Base-by-base conservation (phyloP, 2,113 vertebrate genomes). In the Romanogobio albipinnatus region DNA sequence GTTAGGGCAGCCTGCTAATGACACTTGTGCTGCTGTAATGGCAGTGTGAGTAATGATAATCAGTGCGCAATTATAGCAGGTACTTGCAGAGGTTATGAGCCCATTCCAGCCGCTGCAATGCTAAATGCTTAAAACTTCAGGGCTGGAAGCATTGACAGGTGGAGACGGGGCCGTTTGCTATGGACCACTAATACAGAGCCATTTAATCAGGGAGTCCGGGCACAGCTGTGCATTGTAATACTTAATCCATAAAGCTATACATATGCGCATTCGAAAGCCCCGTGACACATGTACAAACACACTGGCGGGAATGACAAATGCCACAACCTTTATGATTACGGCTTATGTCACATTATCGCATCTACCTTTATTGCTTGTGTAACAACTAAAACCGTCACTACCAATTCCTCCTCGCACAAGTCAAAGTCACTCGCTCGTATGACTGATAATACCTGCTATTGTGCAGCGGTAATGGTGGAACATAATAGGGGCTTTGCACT, bases 21-120 rank as follows among this genome's bases (percentile, higher is more conserved):
- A 73, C 75, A 75, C 64, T 84, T 49, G 71, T 64, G 78, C 74
- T 75, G 77, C 61, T 15, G 22, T 82, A 68, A 64, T 87, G 74
- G 79, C 58, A 81, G 68, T 62, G 53, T 66, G 86, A 87, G 85
- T 93, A 91, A 93, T 90, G 90, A 90, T 91, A 91, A 93, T 92
- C 89, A 91, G 84, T 82, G n/a, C 61, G 88, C 87, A 88, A 91
- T 93, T 92, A 90, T 88, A 91, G 91, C 86, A 92, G 92, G 92
- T 92, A 90, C 90, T 93, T 89, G 89, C 84, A 64, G 87, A 82
- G 88, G 89, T 93, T 93, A 93, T 92, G 90, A 91, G 93, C 90
- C 89, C 88, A 90, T 92, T 92, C 89, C 86, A 88, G 85, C 90
- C 86, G 87, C 83, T 87, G 90, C 87, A 89, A 89, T 82, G 86